Conservation (phyloP, 2,888 invertebrate species). For the Phortica magna region DNA sequence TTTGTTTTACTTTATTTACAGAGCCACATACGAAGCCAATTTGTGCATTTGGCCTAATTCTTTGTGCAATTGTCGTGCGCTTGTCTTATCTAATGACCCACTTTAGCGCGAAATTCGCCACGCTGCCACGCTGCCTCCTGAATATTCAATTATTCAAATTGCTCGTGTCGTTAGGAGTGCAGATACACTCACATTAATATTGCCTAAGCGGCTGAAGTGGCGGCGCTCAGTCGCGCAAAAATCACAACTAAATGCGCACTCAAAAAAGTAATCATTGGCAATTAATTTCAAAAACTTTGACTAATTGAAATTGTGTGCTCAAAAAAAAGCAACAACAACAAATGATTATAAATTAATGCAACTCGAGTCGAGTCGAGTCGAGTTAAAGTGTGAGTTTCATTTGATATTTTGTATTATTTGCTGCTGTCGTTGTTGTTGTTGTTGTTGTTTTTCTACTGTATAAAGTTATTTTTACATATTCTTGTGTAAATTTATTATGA, state of each 20-base stretch:
- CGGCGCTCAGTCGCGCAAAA: background rate
- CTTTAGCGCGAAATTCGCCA: conserved; percentile 39
- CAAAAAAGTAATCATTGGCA: conserved; percentile 3
- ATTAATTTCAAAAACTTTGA: background rate
- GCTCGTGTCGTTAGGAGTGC: conserved; percentile 51
- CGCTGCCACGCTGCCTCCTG: conserved; percentile 31
- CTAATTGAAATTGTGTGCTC: background rate
- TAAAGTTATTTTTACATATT: background rate
- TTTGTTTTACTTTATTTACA: background rate
- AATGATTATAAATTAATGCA: background rate
- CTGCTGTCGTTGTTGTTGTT: background rate
- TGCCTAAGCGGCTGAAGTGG: background rate
- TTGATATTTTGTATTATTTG: too few relatives aligned
- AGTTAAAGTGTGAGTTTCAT: background rate
- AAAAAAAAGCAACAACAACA: background rate
- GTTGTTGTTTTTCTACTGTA: background rate
- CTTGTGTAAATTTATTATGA: background rate
- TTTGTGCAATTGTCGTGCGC: conserved; percentile 1
- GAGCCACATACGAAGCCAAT: background rate
- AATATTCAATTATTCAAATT: conserved; percentile 39
- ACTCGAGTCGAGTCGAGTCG: background rate
- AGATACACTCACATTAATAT: conserved; percentile 48
- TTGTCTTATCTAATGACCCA: conserved; percentile 61
- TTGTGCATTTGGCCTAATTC: conserved; percentile 3
- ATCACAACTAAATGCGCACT: conserved; percentile 54